A percentile compares a stretch with the other conserved stretches of the same genome.
These are phyloP conservation scores for Rhynchonema sp. DNA, from an alignment of 2,888 invertebrate species.

Conservation along the genomic window DNA sequence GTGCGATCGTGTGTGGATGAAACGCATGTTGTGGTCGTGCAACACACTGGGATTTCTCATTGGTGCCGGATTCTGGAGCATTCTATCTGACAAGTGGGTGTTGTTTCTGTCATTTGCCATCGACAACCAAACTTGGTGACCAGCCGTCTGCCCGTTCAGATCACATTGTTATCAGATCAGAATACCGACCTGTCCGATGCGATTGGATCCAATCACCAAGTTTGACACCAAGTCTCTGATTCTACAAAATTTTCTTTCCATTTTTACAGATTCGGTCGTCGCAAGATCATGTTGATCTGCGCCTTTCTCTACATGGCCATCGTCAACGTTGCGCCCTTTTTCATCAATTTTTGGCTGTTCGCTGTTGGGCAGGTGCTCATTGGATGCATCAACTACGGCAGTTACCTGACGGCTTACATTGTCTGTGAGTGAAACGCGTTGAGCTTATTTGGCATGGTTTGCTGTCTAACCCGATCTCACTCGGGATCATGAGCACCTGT, in stretches of 20 bases:
- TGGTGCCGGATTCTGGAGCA: conserved; percentile 1
- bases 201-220: too few relatives aligned
- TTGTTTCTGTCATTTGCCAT: too few relatives aligned
- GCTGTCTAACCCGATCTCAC: too few relatives aligned
- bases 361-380: conserved; percentile 1
- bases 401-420: conserved; percentile 5
- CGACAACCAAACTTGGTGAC: too few relatives aligned
- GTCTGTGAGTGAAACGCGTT: conserved; percentile 4
- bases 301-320: conserved; percentile 8
- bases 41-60: conserved; percentile 4
- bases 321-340: conserved; percentile 1
- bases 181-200: too few relatives aligned
- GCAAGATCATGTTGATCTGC: conserved; percentile 10
- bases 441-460: too few relatives aligned
- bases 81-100: conserved; percentile 1
- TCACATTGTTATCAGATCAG: too few relatives aligned
- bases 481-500: too few relatives aligned
- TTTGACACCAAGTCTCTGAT: too few relatives aligned
- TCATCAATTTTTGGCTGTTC: conserved; percentile 2
- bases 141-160: too few relatives aligned
- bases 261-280: conserved; percentile 10
- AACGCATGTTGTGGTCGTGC: not conserved
- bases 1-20: conserved; percentile 4
- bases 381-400: conserved; percentile 4
- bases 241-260: too few relatives aligned